Base-by-base conservation (phyloP, 2,113 vertebrate species). In the Platichthys stellatus region DNA sequence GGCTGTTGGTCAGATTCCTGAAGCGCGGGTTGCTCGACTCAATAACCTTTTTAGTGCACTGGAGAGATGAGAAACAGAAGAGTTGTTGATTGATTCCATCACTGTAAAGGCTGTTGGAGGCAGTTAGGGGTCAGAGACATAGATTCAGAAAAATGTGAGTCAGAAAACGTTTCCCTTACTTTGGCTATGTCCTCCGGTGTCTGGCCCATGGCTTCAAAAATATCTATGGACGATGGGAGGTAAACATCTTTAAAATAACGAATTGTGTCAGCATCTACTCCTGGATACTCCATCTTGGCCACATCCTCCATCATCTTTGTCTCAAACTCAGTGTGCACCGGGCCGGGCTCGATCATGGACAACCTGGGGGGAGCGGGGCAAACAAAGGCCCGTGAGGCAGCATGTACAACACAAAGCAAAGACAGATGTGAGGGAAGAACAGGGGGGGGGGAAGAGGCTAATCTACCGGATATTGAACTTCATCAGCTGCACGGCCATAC, bases 401-500 rank as follows among this genome's bases (percentile, higher is more conserved):
- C 53, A 57, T 38, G 28, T 24, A 49, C 17, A 56, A 17, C 5
- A 38, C 26, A 69, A 64, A 79, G 62, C 38, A 35, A 64, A 79
- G 62, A 86, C 69, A 76, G 62, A 20, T 80, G 74, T 40, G 10
- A 76, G 21, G 51, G 24, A 21, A 28, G 62, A 73, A 24, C 26
- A 26, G 21, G 35, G 57, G 28, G 57, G 28, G 60, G 17, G 28
- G 2, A 2, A 74, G 18, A 45, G 4, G 51, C 10, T 60, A 74
- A 88, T 95, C 94, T 92, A 99, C 97, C 94, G 95, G 80, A 99
- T 85, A 76, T 96, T 96, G 92, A 98, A 99, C 84, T 96, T 96
- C 49, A 96, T 93, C 65, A 99, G 91, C 61, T 99, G 97, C 74
- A 99, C 94, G 0, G 97, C 96, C 86, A 99, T 85, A 51, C 96